Percentiles rank a stretch among this genome's conserved stretches.
Evolutionary conservation across 2,113 vertebrate species (phyloP).

Genomic region (Eretmochelys imbricata): DNA sequence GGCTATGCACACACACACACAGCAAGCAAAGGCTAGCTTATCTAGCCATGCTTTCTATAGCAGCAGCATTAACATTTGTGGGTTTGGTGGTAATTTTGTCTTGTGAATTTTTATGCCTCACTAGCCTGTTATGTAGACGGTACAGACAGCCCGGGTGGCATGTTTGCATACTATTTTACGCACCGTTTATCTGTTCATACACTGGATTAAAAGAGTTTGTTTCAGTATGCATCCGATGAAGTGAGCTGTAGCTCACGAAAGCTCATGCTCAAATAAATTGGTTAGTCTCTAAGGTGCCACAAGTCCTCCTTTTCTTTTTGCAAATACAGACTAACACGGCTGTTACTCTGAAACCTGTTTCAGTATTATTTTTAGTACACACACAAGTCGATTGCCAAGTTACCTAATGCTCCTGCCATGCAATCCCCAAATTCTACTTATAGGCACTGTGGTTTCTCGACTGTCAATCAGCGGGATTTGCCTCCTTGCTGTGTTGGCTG

Average conservation of each 20-base stretch:
- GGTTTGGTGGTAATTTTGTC: constrained; percentile 18
- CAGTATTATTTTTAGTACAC: not conserved
- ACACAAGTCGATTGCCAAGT: not conserved
- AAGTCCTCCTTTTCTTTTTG: too few relatives aligned
- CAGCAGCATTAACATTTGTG: constrained; percentile 44
- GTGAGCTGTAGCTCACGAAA: too few relatives aligned
- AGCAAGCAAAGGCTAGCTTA: constrained; percentile 28
- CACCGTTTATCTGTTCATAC: not conserved
- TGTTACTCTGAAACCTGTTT: not conserved
- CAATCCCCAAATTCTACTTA: not conserved
- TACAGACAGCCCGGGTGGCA: not conserved
- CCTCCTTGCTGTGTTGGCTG: not conserved
- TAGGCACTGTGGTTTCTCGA: not conserved
- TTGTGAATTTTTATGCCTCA: constrained; percentile 14
- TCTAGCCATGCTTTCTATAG: constrained; percentile 34
- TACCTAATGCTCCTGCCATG: not conserved
- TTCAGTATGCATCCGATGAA: not conserved
- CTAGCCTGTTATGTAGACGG: not conserved
- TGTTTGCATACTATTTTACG: not conserved
- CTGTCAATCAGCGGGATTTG: not conserved
- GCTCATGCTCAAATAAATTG: too few relatives aligned
- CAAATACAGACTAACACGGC: too few relatives aligned
- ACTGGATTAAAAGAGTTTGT: not conserved
- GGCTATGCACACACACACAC: not conserved
- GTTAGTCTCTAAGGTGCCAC: too few relatives aligned